Percentiles rank a stretch among this genome's conserved stretches.
Conservation (phyloP, 2,888 invertebrate species). For the Globia sparganii region DNA sequence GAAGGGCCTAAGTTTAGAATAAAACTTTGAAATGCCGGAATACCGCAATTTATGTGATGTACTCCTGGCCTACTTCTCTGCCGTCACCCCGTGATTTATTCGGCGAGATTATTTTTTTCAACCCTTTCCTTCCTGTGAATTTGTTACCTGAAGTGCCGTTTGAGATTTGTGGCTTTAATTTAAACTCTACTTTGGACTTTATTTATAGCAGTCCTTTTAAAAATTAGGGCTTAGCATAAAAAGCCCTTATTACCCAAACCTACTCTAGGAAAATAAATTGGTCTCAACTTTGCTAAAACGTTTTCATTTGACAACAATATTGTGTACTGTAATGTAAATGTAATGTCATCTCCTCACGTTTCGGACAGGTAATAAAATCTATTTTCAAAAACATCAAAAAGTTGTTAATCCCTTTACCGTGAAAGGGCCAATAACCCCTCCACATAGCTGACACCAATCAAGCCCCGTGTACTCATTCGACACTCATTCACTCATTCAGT, state of each 20-base stretch:
- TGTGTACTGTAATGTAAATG: neutral
- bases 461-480: conserved; percentile 31
- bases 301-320: neutral
- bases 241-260: neutral
- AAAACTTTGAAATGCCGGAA: conserved; percentile 76
- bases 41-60: conserved; percentile 70
- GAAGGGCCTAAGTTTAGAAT: conserved; percentile 83
- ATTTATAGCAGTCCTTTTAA: conserved; percentile 20
- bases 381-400: conserved; percentile 7
- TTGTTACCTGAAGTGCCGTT: conserved; percentile 56
- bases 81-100: conserved; percentile 60
- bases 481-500: conserved; percentile 43
- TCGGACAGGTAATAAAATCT: neutral
- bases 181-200: conserved; percentile 36
- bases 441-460: conserved; percentile 34
- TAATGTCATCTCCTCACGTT: neutral
- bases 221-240: conserved; percentile 4
- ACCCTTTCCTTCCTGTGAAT: conserved; percentile 56
- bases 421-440: conserved; percentile 39
- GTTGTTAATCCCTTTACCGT: neutral
- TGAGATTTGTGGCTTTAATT: conserved; percentile 53
- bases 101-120: conserved; percentile 62
- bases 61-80: conserved; percentile 72
- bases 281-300: neutral
- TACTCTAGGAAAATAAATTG: conserved; percentile 2